Percentiles rank a stretch among this genome's conserved stretches.
Evolutionary conservation across 1,140 invertebrate genomes (phyloP).

Genomic region (Hormaphis cornu): DNA sequence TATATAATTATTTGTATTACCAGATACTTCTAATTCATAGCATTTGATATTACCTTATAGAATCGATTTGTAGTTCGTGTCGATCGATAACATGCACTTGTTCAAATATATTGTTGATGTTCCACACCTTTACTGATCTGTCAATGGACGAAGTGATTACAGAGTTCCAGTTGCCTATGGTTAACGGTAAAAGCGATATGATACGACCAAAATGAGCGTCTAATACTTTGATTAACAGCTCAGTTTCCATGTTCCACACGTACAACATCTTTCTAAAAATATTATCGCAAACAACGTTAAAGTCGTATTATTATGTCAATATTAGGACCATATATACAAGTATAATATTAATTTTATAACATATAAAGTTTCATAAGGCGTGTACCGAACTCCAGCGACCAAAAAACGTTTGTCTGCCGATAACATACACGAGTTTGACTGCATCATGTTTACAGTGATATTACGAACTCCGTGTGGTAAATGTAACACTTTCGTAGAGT

Average conservation of each 20-base stretch:
- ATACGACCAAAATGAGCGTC: constrained; percentile 97
- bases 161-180: constrained; percentile 83
- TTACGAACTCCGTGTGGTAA: constrained; percentile 85
- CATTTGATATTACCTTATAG: constrained; percentile 56
- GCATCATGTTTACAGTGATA: constrained; percentile 73
- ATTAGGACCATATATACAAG: too few relatives aligned
- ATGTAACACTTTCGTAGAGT: constrained; percentile 54
- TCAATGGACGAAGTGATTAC: constrained; percentile 95
- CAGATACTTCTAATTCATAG: neutral
- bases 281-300: neutral
- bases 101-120: constrained; percentile 97
- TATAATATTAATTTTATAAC: too few relatives aligned
- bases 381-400: constrained; percentile 84
- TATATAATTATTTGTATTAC: neutral
- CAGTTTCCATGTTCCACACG: constrained; percentile 75
- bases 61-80: constrained; percentile 90
- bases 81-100: constrained; percentile 93
- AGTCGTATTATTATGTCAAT: too few relatives aligned
- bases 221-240: constrained; percentile 76
- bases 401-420: constrained; percentile 84
- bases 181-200: constrained; percentile 77
- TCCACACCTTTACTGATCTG: constrained; percentile 97
- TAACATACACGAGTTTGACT: constrained; percentile 82
- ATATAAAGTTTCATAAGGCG: too few relatives aligned
- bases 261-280: constrained; percentile 80